A percentile compares a stretch with the other conserved stretches of the same genome.
Conservation (phyloP, 1,140 invertebrate species). For the Xylocopa sonorina region DNA sequence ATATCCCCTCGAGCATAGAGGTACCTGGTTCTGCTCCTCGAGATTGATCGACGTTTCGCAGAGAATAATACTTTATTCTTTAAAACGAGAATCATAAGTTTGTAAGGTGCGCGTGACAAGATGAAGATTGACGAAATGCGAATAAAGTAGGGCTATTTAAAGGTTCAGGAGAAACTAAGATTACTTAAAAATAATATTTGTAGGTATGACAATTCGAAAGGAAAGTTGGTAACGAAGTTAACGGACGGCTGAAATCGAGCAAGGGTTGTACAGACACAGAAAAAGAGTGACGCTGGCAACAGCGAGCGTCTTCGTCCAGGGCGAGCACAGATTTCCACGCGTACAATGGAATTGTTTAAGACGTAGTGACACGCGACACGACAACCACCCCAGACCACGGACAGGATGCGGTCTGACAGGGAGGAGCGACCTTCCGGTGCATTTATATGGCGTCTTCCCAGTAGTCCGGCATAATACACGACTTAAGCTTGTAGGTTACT, state of each 20-base stretch:
- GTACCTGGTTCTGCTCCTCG: too few species aligned
- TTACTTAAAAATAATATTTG: too few species aligned
- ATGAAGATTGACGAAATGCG: too few species aligned
- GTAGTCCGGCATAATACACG: constrained; percentile 60
- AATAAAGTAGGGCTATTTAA: too few species aligned
- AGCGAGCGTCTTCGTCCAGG: constrained; percentile 41
- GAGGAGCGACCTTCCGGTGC: constrained; percentile 62
- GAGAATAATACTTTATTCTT: too few species aligned
- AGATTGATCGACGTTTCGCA: too few species aligned
- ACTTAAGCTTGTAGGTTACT: constrained; percentile 58
- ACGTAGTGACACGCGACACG: constrained; percentile 59
- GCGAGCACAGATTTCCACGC: constrained; percentile 27
- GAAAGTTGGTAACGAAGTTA: not conserved
- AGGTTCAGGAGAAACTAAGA: too few species aligned
- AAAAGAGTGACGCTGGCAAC: not conserved
- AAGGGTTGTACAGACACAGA: not conserved
- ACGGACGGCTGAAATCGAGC: not conserved
- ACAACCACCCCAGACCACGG: constrained; percentile 49
- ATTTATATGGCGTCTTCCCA: constrained; percentile 66
- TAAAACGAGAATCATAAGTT: too few species aligned
- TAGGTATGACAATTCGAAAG: too few species aligned
- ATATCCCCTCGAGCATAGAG: not conserved
- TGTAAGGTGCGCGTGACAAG: too few species aligned
- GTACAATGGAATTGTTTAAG: constrained; percentile 57
- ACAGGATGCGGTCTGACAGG: constrained; percentile 61